Evolutionary conservation across 2,113 vertebrate species (phyloP), one percentile per base, ranked within the genome.

Genomic region (Shinisaurus crocodilurus): DNA sequence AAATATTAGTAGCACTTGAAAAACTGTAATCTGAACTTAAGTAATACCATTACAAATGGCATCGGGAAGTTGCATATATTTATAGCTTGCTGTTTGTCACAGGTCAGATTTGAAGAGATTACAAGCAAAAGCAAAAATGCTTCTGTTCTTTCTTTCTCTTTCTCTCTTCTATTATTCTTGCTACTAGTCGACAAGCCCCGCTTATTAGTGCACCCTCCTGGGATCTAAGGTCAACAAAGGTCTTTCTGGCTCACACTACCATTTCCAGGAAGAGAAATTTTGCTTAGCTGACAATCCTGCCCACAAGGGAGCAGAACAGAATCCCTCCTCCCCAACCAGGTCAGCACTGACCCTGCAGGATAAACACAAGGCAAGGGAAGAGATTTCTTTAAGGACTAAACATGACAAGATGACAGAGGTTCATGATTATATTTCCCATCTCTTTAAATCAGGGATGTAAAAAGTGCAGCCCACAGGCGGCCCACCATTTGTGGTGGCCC

Each of bases 1-100:
- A 90, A 90, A 79, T 67, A 77, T 77, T 69, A 85, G 60, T 54
- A 43, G 45, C n/a, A 6, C 74, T 90, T 40, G 34, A 90, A 90
- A 77, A 65, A 27, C 74, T 69, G 74, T 90, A 85, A 90, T 85
- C 82, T 85, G 74, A 89, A 85, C 72, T 85, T 77, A 76, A 89
- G 88, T 65, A 45, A 54, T 89, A 40, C 82, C 69, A 85, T 85
- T 85, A 77, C 45, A 85, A 90, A 85, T 85, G 89, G 63, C 89
- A 90, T 90, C 74, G 69, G 82, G 89, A 90, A 79, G 82, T 80
- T 54, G 13, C 67, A 79, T 85, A 67, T 77, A 90, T 90, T 85
- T 90, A 85, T 76, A 85, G 82, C 72, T n/a, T 79, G 72, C 23
- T 77, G 20, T 90, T 85, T 85, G 45, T 77, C 54, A 82, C 82